A percentile compares a stretch with the other conserved stretches of the same genome.
Evolutionary conservation across 2,888 invertebrate species (phyloP).

Genomic region (Calliphora vomitoria): DNA sequence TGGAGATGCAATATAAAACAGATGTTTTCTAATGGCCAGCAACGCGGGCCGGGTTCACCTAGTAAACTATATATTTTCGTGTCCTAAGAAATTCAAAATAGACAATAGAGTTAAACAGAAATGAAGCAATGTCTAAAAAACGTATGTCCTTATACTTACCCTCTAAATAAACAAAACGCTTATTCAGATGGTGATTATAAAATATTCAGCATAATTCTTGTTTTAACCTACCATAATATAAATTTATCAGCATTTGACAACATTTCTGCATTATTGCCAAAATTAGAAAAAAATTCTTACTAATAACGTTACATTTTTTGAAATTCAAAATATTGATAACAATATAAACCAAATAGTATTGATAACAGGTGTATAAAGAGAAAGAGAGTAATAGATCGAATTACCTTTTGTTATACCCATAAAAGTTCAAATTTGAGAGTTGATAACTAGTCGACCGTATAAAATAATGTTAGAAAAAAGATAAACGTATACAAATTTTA

Average conservation of each 20-base stretch:
- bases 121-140: no score
- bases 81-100: no score
- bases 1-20: no score
- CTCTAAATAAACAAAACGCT: no score
- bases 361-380: constrained; percentile 8
- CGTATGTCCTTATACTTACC: no score
- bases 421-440: not conserved
- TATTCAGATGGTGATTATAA: no score
- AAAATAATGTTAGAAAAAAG: not conserved
- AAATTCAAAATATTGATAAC: not conserved
- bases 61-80: no score
- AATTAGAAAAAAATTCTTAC: not conserved
- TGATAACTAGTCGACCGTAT: not conserved
- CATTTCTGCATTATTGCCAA: not conserved
- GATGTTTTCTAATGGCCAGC: no score
- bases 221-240: not conserved
- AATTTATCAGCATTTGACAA: not conserved
- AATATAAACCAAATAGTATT: not conserved
- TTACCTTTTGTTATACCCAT: not conserved
- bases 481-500: not conserved
- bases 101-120: no score
- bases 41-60: no score
- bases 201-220: no score
- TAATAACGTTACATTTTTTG: not conserved
- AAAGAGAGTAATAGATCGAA: not conserved